Evolutionary conservation across 1,140 invertebrate genomes (phyloP).

Genomic region (Drosophila kanapiae): DNA sequence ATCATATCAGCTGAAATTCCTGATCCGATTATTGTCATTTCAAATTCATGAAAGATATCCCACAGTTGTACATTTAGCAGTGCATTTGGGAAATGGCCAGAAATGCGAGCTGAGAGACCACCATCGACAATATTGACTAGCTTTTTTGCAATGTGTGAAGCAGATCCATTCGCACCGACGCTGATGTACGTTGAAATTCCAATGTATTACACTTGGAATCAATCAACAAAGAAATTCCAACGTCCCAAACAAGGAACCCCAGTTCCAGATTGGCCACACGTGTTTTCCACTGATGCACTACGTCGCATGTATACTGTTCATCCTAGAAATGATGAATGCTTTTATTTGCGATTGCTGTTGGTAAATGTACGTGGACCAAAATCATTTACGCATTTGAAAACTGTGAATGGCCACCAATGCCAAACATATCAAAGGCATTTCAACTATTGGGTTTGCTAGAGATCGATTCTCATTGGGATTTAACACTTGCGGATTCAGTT

Average conservation of each 20-base stretch:
- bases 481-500: no score
- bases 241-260: no score
- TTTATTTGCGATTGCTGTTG: constrained; percentile 8
- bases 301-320: no score
- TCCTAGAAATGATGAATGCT: constrained; percentile 2
- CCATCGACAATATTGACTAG: constrained; percentile 77
- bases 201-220: no score
- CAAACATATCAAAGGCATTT: constrained; percentile 83
- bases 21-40: no score
- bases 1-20: no score
- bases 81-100: constrained; percentile 85
- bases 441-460: constrained; percentile 76
- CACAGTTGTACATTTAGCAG: no score
- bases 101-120: constrained; percentile 65
- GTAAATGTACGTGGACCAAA: constrained; percentile 75
- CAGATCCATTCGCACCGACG: constrained; percentile 37
- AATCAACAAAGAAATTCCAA: no score
- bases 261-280: neutral
- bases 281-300: neutral
- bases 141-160: constrained; percentile 56
- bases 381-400: constrained; percentile 83
- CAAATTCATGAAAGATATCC: no score
- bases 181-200: no score
- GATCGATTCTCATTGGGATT: no score
- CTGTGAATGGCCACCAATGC: constrained; percentile 78